These are phyloP conservation scores for Phymatocera aterrima DNA, from an alignment of 2,888 invertebrate genomes.

Conservation along the genomic window DNA sequence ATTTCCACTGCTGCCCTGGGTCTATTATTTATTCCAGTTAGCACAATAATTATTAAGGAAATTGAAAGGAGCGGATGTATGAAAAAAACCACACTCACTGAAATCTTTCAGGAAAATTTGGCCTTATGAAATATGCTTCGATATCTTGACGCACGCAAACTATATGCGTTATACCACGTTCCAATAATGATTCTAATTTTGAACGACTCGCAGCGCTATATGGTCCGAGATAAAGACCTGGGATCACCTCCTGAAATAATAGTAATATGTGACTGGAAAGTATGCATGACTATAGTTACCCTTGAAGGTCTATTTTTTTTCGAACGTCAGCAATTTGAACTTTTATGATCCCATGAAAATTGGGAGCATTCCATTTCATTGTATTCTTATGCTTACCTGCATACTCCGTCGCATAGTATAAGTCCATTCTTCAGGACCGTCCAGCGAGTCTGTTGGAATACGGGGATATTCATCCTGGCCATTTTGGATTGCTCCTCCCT, in stretches of 20 bases:
- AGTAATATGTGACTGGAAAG: neutral
- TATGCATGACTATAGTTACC: neutral
- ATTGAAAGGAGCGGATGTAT: neutral
- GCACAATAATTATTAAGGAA: neutral
- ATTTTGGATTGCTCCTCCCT: constrained; percentile 61
- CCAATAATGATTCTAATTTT: constrained; percentile 76
- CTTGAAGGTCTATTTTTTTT: neutral
- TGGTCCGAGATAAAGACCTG: constrained; percentile 81
- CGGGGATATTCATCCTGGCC: constrained; percentile 61
- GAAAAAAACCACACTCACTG: constrained; percentile 74
- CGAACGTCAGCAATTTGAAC: neutral
- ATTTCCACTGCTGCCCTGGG: neutral
- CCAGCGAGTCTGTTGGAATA: constrained; percentile 57
- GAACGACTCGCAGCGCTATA: constrained; percentile 80
- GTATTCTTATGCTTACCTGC: constrained; percentile 63
- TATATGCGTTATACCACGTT: constrained; percentile 81
- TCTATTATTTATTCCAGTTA: neutral
- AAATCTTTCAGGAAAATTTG: constrained; percentile 80
- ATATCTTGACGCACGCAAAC: constrained; percentile 81
- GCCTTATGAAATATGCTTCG: constrained; percentile 80
- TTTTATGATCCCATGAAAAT: neutral
- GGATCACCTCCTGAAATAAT: constrained; percentile 79
- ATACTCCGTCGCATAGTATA: constrained; percentile 71
- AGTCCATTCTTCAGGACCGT: constrained; percentile 67
- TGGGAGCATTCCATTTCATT: neutral